phyloP scores from a whole-genome alignment of 2,113 vertebrate species.

The Seriola dumerili region DNA sequence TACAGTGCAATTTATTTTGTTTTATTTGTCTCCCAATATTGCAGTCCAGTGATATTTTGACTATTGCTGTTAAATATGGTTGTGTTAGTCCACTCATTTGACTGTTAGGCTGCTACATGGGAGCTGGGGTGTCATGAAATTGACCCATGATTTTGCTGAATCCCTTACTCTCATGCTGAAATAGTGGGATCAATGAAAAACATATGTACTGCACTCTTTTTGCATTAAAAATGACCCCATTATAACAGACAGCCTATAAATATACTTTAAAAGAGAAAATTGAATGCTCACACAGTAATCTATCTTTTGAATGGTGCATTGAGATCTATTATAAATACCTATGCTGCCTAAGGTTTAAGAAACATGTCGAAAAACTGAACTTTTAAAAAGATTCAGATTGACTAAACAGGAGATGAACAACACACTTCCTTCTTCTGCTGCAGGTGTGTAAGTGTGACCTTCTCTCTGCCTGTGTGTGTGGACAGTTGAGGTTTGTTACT shows the following conservation, averaged over 20 bases:
- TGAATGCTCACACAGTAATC: not conserved
- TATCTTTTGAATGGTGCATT: not conserved
- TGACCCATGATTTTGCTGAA: not conserved
- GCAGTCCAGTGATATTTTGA: not conserved
- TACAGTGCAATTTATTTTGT: not conserved
- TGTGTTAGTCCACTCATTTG: not conserved
- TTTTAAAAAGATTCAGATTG: too few relatives aligned
- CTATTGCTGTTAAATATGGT: not conserved
- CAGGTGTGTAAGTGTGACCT: slow-evolving; percentile 1
- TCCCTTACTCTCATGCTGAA: not conserved
- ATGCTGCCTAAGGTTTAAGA: not conserved
- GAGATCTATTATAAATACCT: not conserved
- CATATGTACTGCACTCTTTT: not conserved
- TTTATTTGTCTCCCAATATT: not conserved
- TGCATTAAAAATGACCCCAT: not conserved
- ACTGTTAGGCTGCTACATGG: not conserved
- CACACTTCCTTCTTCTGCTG: not conserved
- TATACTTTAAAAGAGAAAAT: not conserved
- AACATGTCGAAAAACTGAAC: not conserved
- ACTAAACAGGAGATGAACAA: not conserved
- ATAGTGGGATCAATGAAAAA: not conserved
- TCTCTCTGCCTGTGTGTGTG: not conserved
- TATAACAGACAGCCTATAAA: not conserved
- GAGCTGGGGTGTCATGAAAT: not conserved
- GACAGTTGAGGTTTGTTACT: not conserved